phyloP scores from a whole-genome alignment of 2,113 vertebrate species.

The Lethenteron camtschaticum region DNA sequence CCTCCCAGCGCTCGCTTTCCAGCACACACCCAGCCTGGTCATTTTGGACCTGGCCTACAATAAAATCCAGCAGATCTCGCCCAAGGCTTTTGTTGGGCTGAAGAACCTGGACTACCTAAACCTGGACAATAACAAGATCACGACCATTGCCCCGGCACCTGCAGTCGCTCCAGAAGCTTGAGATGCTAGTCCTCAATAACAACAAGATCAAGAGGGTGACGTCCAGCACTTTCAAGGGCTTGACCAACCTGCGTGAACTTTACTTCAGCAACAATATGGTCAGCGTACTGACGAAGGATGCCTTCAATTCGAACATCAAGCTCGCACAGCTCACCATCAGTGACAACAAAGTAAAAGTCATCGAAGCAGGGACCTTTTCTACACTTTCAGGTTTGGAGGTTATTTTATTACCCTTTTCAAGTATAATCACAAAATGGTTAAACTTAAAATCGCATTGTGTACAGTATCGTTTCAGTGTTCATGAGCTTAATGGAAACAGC shows the following conservation, averaged over 20 bases:
- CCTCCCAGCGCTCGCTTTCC: conserved; percentile 3
- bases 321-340: conserved; percentile 30
- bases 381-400: conserved; percentile 21
- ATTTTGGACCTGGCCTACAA: conserved; percentile 29
- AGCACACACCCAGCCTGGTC: background rate
- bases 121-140: conserved; percentile 31
- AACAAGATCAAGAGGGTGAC: conserved; percentile 23
- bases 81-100: conserved; percentile 27
- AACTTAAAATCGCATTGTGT: too few species aligned
- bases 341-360: conserved; percentile 27
- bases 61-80: conserved; percentile 24
- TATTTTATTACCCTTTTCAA: too few species aligned
- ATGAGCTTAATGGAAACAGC: too few species aligned
- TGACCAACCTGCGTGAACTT: conserved; percentile 26
- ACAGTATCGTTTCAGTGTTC: too few species aligned
- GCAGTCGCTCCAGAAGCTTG: conserved; percentile 17
- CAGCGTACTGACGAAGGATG: conserved; percentile 18
- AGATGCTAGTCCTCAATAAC: conserved; percentile 34
- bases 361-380: conserved; percentile 23
- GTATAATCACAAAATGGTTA: too few species aligned
- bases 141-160: conserved; percentile 21
- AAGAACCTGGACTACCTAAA: conserved; percentile 30
- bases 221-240: conserved; percentile 17
- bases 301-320: conserved; percentile 22
- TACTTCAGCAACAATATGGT: conserved; percentile 32